phyloP scores from a whole-genome alignment of 2,113 vertebrate species.

The Entomyzon cyanotis region DNA sequence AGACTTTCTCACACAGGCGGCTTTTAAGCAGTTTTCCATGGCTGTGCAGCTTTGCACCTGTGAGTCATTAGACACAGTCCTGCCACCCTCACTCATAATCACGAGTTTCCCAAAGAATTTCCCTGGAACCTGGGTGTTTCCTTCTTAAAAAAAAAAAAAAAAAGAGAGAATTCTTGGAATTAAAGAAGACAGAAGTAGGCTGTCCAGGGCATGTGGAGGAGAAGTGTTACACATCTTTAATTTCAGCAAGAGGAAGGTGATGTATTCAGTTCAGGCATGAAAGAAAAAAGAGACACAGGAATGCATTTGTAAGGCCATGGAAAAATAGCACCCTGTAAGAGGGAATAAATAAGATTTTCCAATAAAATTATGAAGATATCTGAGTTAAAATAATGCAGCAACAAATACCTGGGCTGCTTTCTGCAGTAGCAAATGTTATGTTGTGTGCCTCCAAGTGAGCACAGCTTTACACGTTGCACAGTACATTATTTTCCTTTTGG shows the following conservation, averaged over 20 bases:
- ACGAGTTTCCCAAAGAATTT: not conserved
- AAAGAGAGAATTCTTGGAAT: not conserved
- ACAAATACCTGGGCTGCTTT: not conserved
- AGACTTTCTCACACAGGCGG: not conserved
- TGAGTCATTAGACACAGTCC: not conserved
- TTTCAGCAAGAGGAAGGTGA: not conserved
- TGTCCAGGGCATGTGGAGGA: not conserved
- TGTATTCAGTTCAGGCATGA: not conserved
- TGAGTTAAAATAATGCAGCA: not conserved
- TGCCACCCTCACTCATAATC: not conserved
- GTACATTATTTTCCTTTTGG: not conserved
- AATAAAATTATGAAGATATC: not conserved
- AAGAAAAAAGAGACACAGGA: not conserved
- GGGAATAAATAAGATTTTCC: not conserved
- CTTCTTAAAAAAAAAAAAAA: not conserved
- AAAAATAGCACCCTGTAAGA: not conserved
- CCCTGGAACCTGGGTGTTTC: not conserved
- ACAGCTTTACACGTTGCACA: not conserved
- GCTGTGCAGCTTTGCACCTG: not conserved
- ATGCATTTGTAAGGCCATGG: not conserved
- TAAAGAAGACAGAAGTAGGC: not conserved
- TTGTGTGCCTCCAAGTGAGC: fast-evolving
- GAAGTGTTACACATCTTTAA: not conserved
- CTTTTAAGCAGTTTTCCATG: not conserved
- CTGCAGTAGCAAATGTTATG: not conserved